Percentiles rank a stretch among this genome's conserved stretches.
Conservation (phyloP, 2,888 invertebrate genomes). For the Chymomyza procnemis region DNA sequence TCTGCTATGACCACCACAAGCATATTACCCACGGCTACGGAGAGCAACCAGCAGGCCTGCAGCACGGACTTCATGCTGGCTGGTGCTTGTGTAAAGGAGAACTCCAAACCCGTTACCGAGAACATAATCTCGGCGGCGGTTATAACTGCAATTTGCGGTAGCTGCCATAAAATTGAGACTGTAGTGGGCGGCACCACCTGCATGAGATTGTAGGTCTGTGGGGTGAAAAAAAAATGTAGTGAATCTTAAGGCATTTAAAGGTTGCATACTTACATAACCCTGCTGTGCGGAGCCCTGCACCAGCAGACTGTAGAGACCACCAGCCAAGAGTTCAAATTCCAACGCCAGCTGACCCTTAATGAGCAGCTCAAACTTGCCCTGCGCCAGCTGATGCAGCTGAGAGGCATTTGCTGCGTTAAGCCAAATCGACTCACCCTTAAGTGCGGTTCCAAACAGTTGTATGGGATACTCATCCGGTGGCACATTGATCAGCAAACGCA, state of each 20-base stretch:
- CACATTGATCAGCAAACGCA: conserved; percentile 75
- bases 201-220: conserved; percentile 57
- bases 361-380: conserved; percentile 50
- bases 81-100: conserved; percentile 97
- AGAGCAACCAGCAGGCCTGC: conserved; percentile 94
- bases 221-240: no score
- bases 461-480: conserved; percentile 49
- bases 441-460: conserved; percentile 35
- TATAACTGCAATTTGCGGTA: conserved; percentile 95
- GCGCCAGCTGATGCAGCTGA: conserved; percentile 47
- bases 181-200: conserved; percentile 83
- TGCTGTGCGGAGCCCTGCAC: conserved; percentile 77
- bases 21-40: conserved; percentile 95
- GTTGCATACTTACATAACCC: conserved; percentile 73
- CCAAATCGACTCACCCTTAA: not conserved
- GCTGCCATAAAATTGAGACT: conserved; percentile 86
- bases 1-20: conserved; percentile 87
- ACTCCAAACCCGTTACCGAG: conserved; percentile 96
- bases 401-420: conserved; percentile 44
- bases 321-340: conserved; percentile 79
- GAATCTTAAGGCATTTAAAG: not conserved
- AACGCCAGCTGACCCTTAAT: conserved; percentile 53
- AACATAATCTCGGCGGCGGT: conserved; percentile 97
- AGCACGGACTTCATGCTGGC: conserved; percentile 95
- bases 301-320: conserved; percentile 83